Percentiles rank a stretch among this genome's conserved stretches.
Conservation (phyloP, 2,888 invertebrate genomes). For the Notodonta ziczac region DNA sequence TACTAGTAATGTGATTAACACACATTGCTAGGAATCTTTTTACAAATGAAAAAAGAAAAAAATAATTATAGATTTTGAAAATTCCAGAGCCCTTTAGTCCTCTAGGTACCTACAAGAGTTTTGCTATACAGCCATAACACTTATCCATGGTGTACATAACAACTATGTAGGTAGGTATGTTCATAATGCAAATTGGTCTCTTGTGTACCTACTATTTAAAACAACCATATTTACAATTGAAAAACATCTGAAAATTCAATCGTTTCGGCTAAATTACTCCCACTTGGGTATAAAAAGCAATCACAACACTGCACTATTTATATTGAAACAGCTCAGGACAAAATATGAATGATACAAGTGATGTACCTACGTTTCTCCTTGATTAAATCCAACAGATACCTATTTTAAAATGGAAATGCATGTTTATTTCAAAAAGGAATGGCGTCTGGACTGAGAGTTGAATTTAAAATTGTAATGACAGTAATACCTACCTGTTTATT, state of each 20-base stretch:
- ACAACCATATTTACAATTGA: neutral
- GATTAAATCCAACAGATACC: neutral
- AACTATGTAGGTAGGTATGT: too few species aligned
- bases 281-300: neutral
- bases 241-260: neutral
- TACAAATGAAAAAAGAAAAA: too few species aligned
- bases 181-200: neutral
- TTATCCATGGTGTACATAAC: too few species aligned
- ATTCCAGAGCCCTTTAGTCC: too few species aligned
- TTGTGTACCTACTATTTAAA: too few species aligned
- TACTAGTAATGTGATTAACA: too few species aligned
- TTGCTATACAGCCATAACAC: too few species aligned
- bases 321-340: neutral
- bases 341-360: neutral
- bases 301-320: neutral
- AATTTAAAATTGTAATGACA: neutral
- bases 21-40: too few species aligned
- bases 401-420: neutral
- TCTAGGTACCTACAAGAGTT: too few species aligned
- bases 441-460: neutral
- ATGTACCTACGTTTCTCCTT: neutral
- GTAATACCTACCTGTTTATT: neutral
- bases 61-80: too few species aligned
- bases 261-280: neutral
- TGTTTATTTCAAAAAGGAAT: neutral